These are phyloP conservation scores for Pinna nobilis DNA, from an alignment of 1,140 invertebrate species.

Conservation along the genomic window DNA sequence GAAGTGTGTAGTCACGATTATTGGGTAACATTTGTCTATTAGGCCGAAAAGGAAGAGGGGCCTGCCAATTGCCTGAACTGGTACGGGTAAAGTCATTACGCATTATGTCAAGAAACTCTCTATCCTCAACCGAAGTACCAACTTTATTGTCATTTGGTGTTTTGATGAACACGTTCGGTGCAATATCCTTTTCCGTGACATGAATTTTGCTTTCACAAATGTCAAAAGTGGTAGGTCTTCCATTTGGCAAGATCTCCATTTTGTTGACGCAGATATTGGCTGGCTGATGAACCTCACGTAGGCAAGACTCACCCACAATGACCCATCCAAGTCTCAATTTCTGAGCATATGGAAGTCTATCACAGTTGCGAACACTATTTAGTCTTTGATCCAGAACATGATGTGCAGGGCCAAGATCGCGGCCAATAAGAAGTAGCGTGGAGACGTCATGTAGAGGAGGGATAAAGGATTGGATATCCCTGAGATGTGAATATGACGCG, in stretches of 20 bases:
- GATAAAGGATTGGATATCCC: background rate
- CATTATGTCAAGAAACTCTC: background rate
- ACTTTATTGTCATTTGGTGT: constrained; percentile 19
- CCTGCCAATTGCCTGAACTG: constrained; percentile 32
- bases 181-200: background rate
- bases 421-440: constrained; percentile 2
- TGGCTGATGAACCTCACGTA: constrained; percentile 15
- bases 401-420: background rate
- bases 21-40: constrained; percentile 25
- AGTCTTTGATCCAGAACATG: background rate
- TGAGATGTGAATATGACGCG: background rate
- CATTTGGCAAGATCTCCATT: constrained; percentile 15
- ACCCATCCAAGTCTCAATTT: constrained; percentile 41
- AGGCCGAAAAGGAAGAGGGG: constrained; percentile 36
- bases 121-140: constrained; percentile 11
- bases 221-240: constrained; percentile 11
- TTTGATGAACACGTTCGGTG: background rate
- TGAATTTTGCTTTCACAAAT: constrained; percentile 30
- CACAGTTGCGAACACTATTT: background rate
- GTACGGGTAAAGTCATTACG: background rate
- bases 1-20: constrained; percentile 23
- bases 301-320: constrained; percentile 26
- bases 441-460: background rate
- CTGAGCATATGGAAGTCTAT: constrained; percentile 31
- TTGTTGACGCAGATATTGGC: background rate